These are phyloP conservation scores for Brachyhypopomus occidentalis DNA, from an alignment of 2,113 vertebrate genomes.

Conservation along the genomic window DNA sequence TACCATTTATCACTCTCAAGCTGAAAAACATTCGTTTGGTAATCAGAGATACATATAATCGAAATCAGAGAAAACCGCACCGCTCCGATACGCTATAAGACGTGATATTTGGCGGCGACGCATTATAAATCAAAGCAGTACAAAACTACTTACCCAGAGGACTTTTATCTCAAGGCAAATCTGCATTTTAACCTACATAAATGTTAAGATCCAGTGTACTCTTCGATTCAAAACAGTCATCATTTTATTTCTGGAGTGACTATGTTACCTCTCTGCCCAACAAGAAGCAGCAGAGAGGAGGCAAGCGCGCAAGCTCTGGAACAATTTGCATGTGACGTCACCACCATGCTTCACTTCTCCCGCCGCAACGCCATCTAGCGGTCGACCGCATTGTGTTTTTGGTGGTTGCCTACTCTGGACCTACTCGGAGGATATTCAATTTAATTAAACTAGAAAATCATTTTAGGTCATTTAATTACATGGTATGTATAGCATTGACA, in stretches of 20 bases:
- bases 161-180: neutral
- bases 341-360: conserved; percentile 20
- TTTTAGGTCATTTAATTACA: neutral
- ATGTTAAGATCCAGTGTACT: neutral
- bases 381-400: neutral
- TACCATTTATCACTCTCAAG: neutral
- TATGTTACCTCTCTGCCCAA: conserved; percentile 25
- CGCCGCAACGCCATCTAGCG: conserved; percentile 38
- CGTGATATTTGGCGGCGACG: neutral
- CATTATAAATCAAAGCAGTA: neutral
- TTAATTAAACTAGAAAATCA: neutral
- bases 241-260: neutral
- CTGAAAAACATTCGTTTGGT: neutral
- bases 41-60: neutral
- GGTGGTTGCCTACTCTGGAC: neutral
- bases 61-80: conserved; percentile 12
- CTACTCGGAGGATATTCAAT: neutral
- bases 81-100: neutral
- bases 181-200: conserved; percentile 27
- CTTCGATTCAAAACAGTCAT: conserved; percentile 4
- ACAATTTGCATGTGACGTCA: conserved; percentile 67
- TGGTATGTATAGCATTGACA: neutral
- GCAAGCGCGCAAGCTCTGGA: conserved; percentile 30
- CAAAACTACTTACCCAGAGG: conserved; percentile 34
- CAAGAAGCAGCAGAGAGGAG: conserved; percentile 45